Evolutionary conservation across 2,797 vertebrate species (phyloP).

Genomic region (Peromyscus nudipes): DNA sequence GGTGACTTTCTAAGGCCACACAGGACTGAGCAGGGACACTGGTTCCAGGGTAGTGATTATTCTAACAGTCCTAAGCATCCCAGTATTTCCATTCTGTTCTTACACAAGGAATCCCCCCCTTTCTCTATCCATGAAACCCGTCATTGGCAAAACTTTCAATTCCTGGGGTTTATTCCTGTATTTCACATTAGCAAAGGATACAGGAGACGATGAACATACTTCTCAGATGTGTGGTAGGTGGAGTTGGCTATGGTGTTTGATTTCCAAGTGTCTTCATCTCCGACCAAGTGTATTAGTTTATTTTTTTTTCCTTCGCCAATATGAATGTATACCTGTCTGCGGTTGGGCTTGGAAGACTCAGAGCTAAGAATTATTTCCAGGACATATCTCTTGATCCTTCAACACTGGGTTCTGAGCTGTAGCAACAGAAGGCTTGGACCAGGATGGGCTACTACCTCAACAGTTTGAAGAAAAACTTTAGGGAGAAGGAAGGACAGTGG

Average conservation of each 20-base stretch:
- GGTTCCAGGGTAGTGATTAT: background rate
- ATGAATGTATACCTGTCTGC: background rate
- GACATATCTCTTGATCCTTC: background rate
- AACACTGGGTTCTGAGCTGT: background rate
- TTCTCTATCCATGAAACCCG: constrained; percentile 24
- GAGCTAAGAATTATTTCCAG: background rate
- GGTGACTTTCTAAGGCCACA: background rate
- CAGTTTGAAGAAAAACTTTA: constrained; percentile 14
- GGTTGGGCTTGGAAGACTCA: background rate
- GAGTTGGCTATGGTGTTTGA: background rate
- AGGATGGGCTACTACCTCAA: background rate
- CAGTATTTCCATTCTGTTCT: constrained; percentile 51
- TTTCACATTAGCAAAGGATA: constrained; percentile 68
- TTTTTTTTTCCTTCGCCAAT: constrained; percentile 19
- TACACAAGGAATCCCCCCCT: background rate
- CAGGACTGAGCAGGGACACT: background rate
- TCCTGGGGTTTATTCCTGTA: constrained; percentile 40
- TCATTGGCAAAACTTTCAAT: constrained; percentile 53
- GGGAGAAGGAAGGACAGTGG: background rate
- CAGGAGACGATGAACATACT: constrained; percentile 57
- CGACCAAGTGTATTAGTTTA: background rate
- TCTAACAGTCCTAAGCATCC: background rate
- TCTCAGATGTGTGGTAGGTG: constrained; percentile 1
- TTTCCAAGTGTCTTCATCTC: constrained; percentile 12
- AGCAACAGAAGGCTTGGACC: background rate